These are phyloP conservation scores for Sitobion miscanthi DNA, from an alignment of 1,140 invertebrate species.

Conservation along the genomic window DNA sequence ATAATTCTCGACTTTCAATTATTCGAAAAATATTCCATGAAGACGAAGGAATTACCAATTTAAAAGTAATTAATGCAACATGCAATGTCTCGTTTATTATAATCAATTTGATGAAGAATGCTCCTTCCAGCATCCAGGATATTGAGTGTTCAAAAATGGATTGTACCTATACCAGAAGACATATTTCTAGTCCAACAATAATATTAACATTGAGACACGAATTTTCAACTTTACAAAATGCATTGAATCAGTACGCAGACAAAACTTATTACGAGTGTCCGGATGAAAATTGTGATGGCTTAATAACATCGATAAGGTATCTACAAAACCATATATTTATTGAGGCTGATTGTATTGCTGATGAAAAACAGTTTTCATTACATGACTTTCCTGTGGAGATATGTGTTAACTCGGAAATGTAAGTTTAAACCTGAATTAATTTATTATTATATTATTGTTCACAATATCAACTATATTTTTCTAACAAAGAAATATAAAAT, in stretches of 20 bases:
- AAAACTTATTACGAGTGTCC: constrained; percentile 4
- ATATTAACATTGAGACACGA: constrained; percentile 8
- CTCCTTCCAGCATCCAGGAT: constrained; percentile 3
- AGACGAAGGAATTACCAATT: neutral
- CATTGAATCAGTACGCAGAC: neutral
- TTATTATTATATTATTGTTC: neutral
- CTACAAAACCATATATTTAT: constrained; percentile 9
- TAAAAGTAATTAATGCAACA: constrained; percentile 11
- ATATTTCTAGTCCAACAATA: neutral
- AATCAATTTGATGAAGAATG: neutral
- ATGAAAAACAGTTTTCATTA: neutral
- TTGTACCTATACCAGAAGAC: neutral
- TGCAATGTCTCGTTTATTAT: constrained; percentile 16
- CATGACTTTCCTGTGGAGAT: constrained; percentile 9
- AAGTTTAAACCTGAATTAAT: neutral
- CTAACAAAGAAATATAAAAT: neutral
- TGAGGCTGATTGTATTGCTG: neutral
- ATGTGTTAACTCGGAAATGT: neutral
- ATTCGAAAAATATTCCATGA: neutral
- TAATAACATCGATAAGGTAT: neutral
- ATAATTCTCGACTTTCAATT: neutral
- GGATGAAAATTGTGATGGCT: neutral
- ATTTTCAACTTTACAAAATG: neutral
- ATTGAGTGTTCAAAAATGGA: neutral
- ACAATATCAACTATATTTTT: neutral